phyloP scores from a whole-genome alignment of 2,797 vertebrate species.

The Melopsittacus undulatus region DNA sequence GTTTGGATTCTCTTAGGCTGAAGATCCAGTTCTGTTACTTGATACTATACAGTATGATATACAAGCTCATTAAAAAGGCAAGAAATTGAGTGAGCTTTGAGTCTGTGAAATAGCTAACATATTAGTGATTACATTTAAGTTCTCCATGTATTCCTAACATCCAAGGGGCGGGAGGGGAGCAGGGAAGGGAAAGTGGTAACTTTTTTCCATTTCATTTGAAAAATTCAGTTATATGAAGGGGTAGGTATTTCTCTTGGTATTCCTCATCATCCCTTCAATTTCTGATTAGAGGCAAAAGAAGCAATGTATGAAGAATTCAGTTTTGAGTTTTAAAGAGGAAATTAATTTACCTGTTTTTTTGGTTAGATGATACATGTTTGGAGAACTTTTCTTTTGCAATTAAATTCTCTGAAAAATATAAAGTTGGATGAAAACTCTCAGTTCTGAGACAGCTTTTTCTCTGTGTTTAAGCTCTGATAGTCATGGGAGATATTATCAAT shows the following conservation, averaged over 20 bases:
- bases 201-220: background rate
- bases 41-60: fast-evolving
- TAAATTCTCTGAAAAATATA: background rate
- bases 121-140: background rate
- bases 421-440: background rate
- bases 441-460: background rate
- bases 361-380: background rate
- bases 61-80: background rate
- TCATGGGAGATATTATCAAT: background rate
- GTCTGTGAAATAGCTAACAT: background rate
- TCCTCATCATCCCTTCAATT: background rate
- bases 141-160: background rate
- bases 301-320: background rate
- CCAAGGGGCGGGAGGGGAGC: background rate
- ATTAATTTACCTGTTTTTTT: background rate
- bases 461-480: background rate
- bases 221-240: background rate
- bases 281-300: background rate
- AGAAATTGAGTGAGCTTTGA: background rate
- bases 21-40: background rate
- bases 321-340: background rate
- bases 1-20: background rate
- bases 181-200: background rate
- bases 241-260: background rate
- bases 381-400: background rate